These are phyloP conservation scores for Eumerus sabulonum DNA, from an alignment of 2,888 invertebrate genomes.

Conservation along the genomic window DNA sequence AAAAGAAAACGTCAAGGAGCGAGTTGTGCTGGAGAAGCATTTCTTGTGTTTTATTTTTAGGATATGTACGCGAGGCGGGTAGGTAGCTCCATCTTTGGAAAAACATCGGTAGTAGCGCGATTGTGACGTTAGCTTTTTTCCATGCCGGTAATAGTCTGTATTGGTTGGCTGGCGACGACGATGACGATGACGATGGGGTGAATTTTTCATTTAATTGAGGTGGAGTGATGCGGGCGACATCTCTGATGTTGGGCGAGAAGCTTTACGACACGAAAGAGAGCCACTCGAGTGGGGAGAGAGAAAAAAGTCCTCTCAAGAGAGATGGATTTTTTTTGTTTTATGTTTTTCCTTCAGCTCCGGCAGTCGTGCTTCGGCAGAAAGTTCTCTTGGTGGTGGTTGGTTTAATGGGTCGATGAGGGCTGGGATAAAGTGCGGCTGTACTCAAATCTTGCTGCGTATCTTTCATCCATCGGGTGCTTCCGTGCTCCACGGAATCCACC, in stretches of 20 bases:
- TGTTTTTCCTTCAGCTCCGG: conserved; percentile 30
- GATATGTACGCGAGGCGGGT: conserved; percentile 55
- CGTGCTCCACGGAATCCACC: no score
- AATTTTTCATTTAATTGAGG: conserved; percentile 44
- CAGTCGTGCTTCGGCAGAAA: not conserved
- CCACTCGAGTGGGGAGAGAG: conserved; percentile 14
- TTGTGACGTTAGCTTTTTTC: conserved; percentile 72
- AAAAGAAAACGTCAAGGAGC: conserved; percentile 59
- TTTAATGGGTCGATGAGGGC: not conserved
- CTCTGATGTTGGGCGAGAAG: conserved; percentile 55
- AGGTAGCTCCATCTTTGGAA: conserved; percentile 73
- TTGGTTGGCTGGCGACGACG: no score
- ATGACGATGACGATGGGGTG: conserved; percentile 32
- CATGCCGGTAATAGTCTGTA: no score
- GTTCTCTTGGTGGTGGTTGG: conserved; percentile 1
- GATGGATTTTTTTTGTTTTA: conserved; percentile 23
- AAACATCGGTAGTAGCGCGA: conserved; percentile 57
- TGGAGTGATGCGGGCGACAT: conserved; percentile 46
- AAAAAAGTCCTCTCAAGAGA: conserved; percentile 44
- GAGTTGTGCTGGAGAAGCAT: conserved; percentile 58
- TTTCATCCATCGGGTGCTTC: no score
- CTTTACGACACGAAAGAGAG: conserved; percentile 14
- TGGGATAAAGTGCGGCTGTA: no score
- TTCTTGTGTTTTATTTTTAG: conserved; percentile 65
- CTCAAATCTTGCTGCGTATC: no score